These are phyloP conservation scores for Scaptodrosophila latifasciaeformis DNA, from an alignment of 2,888 invertebrate genomes.

Conservation along the genomic window DNA sequence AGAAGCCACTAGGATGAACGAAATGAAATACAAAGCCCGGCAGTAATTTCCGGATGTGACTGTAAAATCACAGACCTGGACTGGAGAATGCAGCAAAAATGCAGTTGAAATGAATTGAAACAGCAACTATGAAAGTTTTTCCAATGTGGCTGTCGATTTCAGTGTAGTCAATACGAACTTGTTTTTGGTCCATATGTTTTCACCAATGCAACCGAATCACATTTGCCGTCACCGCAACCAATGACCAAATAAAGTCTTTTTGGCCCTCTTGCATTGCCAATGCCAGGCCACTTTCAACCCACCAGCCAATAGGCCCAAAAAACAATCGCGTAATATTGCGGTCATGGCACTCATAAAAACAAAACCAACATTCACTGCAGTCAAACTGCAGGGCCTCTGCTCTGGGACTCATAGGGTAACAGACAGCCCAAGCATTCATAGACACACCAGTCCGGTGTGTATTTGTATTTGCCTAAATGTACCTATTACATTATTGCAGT, in stretches of 20 bases:
- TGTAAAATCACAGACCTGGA: conserved; percentile 29
- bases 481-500: conserved; percentile 62
- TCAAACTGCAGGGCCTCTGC: background rate
- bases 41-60: conserved; percentile 52
- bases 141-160: background rate
- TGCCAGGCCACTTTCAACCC: too few relatives aligned
- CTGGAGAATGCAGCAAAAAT: conserved; percentile 46
- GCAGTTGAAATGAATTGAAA: conserved; percentile 50
- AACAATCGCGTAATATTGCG: conserved; percentile 49
- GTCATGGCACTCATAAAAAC: conserved; percentile 41
- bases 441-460: background rate
- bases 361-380: conserved; percentile 6
- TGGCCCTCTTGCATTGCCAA: too few relatives aligned
- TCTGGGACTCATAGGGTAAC: background rate
- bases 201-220: background rate
- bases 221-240: background rate
- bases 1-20: too few relatives aligned
- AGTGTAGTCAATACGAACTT: conserved; percentile 2
- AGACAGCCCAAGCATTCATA: background rate
- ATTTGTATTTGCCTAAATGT: conserved; percentile 29
- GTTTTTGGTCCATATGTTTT: conserved; percentile 38
- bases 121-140: conserved; percentile 15
- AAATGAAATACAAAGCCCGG: too few relatives aligned
- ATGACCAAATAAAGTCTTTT: background rate
- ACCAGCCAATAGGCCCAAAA: too few relatives aligned